Percentiles rank a stretch among this genome's conserved stretches.
These are phyloP conservation scores for Epizoanthus ramosus DNA, from an alignment of 92 coral and sea anemone genomes.

Conservation along the genomic window DNA sequence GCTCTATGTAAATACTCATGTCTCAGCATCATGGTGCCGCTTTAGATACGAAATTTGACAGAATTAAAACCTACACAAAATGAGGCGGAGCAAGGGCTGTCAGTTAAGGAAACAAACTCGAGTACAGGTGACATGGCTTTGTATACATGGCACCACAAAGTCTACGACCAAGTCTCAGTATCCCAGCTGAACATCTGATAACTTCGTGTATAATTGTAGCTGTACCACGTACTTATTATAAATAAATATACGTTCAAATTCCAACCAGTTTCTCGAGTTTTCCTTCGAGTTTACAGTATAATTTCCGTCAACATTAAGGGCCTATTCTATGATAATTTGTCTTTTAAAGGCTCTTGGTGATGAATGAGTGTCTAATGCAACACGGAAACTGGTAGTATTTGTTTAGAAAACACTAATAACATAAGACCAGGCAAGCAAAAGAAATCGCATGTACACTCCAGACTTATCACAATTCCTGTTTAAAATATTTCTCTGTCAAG, in stretches of 20 bases:
- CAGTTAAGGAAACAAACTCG: conserved; percentile 45
- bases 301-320: conserved; percentile 36
- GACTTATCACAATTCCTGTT: not conserved
- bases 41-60: not conserved
- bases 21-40: conserved; percentile 3
- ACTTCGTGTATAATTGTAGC: not conserved
- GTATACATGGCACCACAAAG: conserved; percentile 58
- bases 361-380: conserved; percentile 18
- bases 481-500: no score
- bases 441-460: not conserved
- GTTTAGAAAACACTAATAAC: conserved; percentile 31
- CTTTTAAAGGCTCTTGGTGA: conserved; percentile 31
- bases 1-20: conserved; percentile 14
- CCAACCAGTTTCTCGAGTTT: not conserved
- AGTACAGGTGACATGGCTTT: conserved; percentile 62
- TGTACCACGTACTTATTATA: not conserved
- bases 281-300: conserved; percentile 22
- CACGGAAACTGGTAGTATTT: conserved; percentile 20
- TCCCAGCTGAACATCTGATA: conserved; percentile 58
- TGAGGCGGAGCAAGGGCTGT: conserved; percentile 24
- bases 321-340: conserved; percentile 27
- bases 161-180: conserved; percentile 40
- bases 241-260: conserved; percentile 14
- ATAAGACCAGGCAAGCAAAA: not conserved
- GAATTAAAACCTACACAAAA: conserved; percentile 18